Percentiles rank a stretch among this genome's conserved stretches.
phyloP scores from a whole-genome alignment of 2,797 vertebrate genomes.

The Micrastur ruficollis region DNA sequence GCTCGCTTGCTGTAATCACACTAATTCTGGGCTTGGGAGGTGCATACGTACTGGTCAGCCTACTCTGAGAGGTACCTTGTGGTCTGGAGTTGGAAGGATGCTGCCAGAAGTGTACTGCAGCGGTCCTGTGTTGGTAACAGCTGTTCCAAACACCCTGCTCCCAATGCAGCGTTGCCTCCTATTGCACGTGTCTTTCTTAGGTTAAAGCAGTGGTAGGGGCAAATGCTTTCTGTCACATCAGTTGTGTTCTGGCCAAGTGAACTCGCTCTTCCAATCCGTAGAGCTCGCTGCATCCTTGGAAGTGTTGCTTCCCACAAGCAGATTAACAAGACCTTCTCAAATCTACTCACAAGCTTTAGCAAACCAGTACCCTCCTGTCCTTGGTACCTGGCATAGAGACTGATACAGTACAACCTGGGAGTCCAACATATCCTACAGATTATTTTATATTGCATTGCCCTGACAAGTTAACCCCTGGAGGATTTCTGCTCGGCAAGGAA shows the following conservation, averaged over 20 bases:
- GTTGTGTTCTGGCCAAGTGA: background rate
- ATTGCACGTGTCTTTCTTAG: rapidly evolving
- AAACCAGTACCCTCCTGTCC: background rate
- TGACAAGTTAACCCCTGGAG: slow-evolving; percentile 44
- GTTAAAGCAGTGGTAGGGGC: background rate
- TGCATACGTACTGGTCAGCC: rapidly evolving
- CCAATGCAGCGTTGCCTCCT: background rate
- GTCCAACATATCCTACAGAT: slow-evolving; percentile 10
- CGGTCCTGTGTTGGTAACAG: background rate
- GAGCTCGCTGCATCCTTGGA: background rate
- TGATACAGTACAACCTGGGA: background rate
- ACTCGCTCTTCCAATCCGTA: background rate
- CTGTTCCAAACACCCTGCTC: background rate
- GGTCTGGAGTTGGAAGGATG: background rate
- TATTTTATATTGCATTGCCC: slow-evolving; percentile 54
- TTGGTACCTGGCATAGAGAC: background rate
- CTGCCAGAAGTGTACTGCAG: background rate
- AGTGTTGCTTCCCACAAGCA: background rate
- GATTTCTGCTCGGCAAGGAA: slow-evolving; percentile 49
- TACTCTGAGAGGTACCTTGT: rapidly evolving
- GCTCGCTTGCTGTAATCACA: rapidly evolving
- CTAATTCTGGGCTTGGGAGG: background rate
- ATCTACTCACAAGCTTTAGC: background rate
- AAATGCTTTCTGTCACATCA: background rate
- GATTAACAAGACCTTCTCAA: background rate